Evolutionary conservation across 2,888 invertebrate genomes (phyloP), one percentile per base, ranked within the genome.

Genomic region (Drosophila diplacantha): DNA sequence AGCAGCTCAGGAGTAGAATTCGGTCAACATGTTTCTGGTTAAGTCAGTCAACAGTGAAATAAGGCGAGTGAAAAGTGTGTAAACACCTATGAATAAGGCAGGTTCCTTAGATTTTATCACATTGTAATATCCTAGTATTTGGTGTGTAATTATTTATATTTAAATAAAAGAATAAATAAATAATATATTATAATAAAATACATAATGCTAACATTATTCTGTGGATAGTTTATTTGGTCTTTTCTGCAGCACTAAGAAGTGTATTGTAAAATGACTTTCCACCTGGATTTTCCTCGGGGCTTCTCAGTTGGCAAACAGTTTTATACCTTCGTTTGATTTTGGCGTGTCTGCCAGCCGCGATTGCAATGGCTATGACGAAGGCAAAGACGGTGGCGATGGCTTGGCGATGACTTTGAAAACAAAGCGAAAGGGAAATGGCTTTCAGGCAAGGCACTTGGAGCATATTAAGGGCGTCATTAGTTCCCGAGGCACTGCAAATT

Each of bases 381-480:
- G n/a, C 38, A 41, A 52, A 52, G 41, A 32, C 52, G 53, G 46
- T 43, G 46, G 20, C 50, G 56, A 34, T 57, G 60, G 35, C 65
- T 44, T 47, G 35, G 20, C 54, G 62, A 70, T 71, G 81, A 76
- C 82, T 80, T 81, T 77, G 74, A 75, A 82, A 80, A 75, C 74
- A 82, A 71, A 80, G 75, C 69, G 53, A 58, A 64, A 55, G 63
- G 72, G 57, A 74, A 79, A 72, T 73, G 77, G 77, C 80, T 74
- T 70, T 75, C 69, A 67, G 80, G 63, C 80, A 75, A 75, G 32
- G 55, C 60, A 74, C 77, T 77, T 75, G 70, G 59, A 74, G 76
- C 83, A 80, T 82, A 86, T 85, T 85, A 85, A 79, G 84, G 85
- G 84, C 76, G 85, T 86, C 81, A 86, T 86, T 86, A 85, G 85